Percentiles rank a stretch among this genome's conserved stretches.
Evolutionary conservation across 2,888 invertebrate genomes (phyloP).

Genomic region (Pantelozetes paolii): DNA sequence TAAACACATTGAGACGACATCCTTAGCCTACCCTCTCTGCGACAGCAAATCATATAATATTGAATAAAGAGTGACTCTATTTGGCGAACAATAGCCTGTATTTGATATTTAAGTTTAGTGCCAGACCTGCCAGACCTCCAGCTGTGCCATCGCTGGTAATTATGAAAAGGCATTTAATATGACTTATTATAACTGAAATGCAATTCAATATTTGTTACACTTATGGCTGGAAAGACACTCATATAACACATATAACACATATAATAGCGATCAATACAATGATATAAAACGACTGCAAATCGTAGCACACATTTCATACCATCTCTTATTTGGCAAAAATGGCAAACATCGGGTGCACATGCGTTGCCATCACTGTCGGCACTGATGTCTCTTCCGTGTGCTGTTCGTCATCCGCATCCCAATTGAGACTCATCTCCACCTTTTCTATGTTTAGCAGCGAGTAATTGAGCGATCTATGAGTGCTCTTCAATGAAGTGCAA

Average conservation of each 20-base stretch:
- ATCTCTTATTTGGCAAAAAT: slow-evolving; percentile 30
- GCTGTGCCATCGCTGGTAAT: slow-evolving; percentile 32
- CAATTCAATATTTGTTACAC: slow-evolving; percentile 20
- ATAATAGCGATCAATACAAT: slow-evolving; percentile 28
- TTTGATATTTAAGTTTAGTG: slow-evolving; percentile 2
- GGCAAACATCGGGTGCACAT: slow-evolving; percentile 17
- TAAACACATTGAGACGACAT: slow-evolving; percentile 11
- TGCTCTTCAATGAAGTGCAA: slow-evolving; percentile 36
- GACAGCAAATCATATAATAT: slow-evolving; percentile 20
- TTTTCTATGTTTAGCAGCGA: slow-evolving; percentile 34
- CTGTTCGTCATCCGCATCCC: not conserved
- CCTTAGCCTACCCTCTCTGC: not conserved
- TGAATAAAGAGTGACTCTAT: slow-evolving; percentile 16
- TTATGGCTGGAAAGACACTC: slow-evolving; percentile 28
- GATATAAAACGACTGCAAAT: slow-evolving; percentile 25
- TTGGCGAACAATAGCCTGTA: slow-evolving; percentile 17
- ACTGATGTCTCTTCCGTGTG: not conserved
- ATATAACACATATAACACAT: slow-evolving; percentile 13
- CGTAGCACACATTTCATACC: no score
- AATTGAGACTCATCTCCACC: slow-evolving; percentile 33
- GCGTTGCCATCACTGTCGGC: not conserved
- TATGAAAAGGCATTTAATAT: slow-evolving; percentile 34
- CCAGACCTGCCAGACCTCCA: slow-evolving; percentile 1
- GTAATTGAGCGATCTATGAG: slow-evolving; percentile 31
- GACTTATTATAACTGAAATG: slow-evolving; percentile 29